Conservation (phyloP, 92 coral and sea anemone genomes). For the Montipora capitata region DNA sequence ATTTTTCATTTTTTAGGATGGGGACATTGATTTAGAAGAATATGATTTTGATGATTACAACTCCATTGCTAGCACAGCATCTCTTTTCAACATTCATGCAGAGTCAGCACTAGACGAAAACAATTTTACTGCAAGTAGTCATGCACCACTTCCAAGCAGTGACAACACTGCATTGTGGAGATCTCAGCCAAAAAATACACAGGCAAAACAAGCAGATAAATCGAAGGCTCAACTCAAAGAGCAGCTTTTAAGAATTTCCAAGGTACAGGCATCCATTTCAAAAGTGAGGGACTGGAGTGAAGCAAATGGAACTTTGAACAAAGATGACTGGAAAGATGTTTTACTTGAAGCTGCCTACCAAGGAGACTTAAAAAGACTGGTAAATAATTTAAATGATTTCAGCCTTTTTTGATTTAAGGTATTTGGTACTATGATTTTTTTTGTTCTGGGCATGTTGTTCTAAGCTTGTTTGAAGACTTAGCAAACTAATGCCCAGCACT, state of each 20-base stretch:
- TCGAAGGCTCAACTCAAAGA: slow-evolving; percentile 18
- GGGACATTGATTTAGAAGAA: slow-evolving; percentile 81
- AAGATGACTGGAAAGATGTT: slow-evolving; percentile 69
- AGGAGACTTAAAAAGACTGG: slow-evolving; percentile 90
- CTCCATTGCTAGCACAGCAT: slow-evolving; percentile 93
- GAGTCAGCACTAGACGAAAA: slow-evolving; percentile 63
- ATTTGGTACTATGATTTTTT: background rate
- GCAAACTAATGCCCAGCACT: too few species aligned
- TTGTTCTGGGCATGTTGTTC: too few species aligned
- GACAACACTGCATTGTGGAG: slow-evolving; percentile 5
- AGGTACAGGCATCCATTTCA: slow-evolving; percentile 77
- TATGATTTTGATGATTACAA: slow-evolving; percentile 95
- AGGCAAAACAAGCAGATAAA: background rate
- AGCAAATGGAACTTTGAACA: slow-evolving; percentile 36
- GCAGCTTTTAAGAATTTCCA: slow-evolving; percentile 49
- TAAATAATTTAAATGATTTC: slow-evolving; percentile 8
- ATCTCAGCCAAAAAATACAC: slow-evolving; percentile 16
- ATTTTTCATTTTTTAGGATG: slow-evolving; percentile 45
- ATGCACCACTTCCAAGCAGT: slow-evolving; percentile 23
- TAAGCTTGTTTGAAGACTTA: background rate
- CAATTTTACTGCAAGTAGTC: slow-evolving; percentile 39
- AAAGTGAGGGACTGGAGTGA: slow-evolving; percentile 88
- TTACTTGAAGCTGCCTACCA: slow-evolving; percentile 85
- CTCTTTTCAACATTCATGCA: slow-evolving; percentile 77
- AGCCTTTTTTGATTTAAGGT: background rate